These are phyloP conservation scores for Ursus arctos DNA, from an alignment of 2,113 vertebrate genomes.

Conservation along the genomic window DNA sequence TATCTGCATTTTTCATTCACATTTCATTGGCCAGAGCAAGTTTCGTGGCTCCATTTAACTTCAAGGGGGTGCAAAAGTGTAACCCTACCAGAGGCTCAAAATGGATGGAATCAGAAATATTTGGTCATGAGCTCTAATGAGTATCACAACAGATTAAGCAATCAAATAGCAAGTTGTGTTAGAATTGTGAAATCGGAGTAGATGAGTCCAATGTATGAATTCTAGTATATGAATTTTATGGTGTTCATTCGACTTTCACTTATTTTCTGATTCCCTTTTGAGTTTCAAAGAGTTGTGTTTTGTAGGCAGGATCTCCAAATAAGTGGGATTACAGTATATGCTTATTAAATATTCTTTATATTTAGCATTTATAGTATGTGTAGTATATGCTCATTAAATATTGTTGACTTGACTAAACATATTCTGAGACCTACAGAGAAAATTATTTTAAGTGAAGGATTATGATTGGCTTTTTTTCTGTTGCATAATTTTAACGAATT, in stretches of 20 bases:
- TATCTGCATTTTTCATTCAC: neutral
- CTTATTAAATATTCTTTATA: neutral
- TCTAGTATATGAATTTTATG: neutral
- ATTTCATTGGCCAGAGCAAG: neutral
- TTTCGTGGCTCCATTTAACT: neutral
- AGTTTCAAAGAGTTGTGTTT: slow-evolving; percentile 11
- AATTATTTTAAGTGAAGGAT: slow-evolving; percentile 6
- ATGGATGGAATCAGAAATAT: neutral
- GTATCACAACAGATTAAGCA: neutral
- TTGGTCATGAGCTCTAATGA: neutral
- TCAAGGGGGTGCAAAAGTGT: neutral
- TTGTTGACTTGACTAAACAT: slow-evolving; percentile 34
- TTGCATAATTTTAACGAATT: slow-evolving; percentile 38
- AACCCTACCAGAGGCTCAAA: neutral
- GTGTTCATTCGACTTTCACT: neutral
- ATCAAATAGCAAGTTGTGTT: neutral
- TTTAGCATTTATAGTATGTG: neutral
- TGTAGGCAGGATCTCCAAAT: neutral
- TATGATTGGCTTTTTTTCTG: slow-evolving; percentile 45
- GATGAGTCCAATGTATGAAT: neutral
- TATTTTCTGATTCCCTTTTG: neutral
- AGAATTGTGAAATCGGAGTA: slow-evolving; percentile 5
- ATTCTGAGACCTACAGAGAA: neutral
- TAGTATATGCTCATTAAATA: neutral
- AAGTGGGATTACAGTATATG: neutral